Evolutionary conservation across 2,797 vertebrate species (phyloP).

Genomic region (Manis crassicaudata): DNA sequence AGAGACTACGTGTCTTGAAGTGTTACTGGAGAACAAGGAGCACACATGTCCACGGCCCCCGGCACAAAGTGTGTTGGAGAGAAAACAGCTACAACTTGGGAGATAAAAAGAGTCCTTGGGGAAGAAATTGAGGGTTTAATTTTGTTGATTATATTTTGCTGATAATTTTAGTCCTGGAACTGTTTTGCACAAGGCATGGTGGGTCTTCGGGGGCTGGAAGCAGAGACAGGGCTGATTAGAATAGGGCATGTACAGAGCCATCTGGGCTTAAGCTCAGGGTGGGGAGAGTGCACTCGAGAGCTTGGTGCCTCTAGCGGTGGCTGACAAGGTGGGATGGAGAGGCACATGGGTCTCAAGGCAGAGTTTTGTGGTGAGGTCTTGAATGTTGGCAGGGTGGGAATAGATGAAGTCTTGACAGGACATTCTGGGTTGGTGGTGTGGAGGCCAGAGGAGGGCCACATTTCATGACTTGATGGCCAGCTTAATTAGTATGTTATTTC

Average conservation of each 20-base stretch:
- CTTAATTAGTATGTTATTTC: neutral
- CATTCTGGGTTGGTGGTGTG: neutral
- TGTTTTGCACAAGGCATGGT: neutral
- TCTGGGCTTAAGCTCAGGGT: neutral
- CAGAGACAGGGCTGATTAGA: neutral
- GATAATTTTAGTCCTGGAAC: neutral
- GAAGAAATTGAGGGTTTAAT: neutral
- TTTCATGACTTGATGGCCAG: neutral
- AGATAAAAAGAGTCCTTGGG: neutral
- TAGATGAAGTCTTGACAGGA: neutral
- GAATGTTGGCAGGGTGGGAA: neutral
- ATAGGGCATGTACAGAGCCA: neutral
- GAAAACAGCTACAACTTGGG: neutral
- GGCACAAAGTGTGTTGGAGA: neutral
- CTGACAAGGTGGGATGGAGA: too few relatives aligned
- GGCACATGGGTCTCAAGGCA: neutral
- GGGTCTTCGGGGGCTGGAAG: neutral
- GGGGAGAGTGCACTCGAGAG: neutral
- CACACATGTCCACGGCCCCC: neutral
- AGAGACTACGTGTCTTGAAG: neutral
- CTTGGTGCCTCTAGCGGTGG: neutral
- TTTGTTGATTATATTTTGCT: neutral
- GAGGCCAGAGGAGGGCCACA: neutral
- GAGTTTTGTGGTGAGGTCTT: neutral
- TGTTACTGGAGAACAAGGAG: neutral